Evolutionary conservation across 2,113 vertebrate genomes (phyloP).

Genomic region (Upupa epops): DNA sequence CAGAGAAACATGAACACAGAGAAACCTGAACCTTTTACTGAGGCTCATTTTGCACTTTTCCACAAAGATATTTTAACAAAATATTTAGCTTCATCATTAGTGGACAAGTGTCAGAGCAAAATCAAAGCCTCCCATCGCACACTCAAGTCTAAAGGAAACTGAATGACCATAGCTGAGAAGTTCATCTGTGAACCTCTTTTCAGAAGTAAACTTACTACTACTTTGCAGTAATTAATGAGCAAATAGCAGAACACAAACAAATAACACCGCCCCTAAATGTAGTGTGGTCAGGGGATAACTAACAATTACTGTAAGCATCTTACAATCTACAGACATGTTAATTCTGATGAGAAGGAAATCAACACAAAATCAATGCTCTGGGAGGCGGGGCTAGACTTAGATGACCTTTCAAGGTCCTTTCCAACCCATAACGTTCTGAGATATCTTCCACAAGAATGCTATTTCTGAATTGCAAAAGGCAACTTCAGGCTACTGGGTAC

Average conservation of each 20-base stretch:
- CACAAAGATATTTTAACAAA: neutral
- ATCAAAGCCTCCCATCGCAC: neutral
- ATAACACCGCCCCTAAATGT: neutral
- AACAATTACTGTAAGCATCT: neutral
- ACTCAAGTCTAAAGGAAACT: neutral
- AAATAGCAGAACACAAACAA: neutral
- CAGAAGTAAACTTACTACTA: neutral
- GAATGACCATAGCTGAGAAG: neutral
- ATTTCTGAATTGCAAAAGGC: neutral
- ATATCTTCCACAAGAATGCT: no score
- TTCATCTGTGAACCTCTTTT: neutral
- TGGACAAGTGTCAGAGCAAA: neutral
- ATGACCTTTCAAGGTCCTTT: no score
- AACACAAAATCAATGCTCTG: no score
- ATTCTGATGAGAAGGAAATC: neutral
- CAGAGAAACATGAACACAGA: neutral
- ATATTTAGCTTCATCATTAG: neutral
- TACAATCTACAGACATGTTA: neutral
- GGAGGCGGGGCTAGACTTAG: no score
- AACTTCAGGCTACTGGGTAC: neutral
- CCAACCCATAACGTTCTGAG: no score
- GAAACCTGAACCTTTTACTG: neutral
- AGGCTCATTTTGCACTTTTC: neutral
- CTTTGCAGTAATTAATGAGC: neutral
- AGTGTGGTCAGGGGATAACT: neutral